Percentiles rank a stretch among this genome's conserved stretches.
Evolutionary conservation across 1,140 invertebrate genomes (phyloP).

Genomic region (Drosophila simulans): DNA sequence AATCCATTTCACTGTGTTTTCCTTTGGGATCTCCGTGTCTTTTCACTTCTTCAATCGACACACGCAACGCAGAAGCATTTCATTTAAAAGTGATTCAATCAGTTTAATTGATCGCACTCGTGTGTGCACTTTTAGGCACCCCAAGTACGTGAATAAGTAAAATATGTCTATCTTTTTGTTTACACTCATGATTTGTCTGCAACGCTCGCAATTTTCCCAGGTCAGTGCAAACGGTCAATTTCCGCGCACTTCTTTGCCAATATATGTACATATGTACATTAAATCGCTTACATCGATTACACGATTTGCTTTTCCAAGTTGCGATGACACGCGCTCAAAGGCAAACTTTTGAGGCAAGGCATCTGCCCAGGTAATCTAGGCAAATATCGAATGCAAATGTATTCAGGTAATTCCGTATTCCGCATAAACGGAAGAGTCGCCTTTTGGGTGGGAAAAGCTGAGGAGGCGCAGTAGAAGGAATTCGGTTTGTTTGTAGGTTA

Average conservation of each 20-base stretch:
- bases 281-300: constrained; percentile 56
- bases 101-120: constrained; percentile 59
- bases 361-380: constrained; percentile 4
- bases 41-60: constrained; percentile 63
- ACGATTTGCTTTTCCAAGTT: constrained; percentile 31
- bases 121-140: neutral
- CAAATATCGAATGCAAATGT: constrained; percentile 48
- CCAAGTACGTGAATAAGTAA: neutral
- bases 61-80: constrained; percentile 58
- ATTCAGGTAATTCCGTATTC: constrained; percentile 47
- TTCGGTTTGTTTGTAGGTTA: constrained; percentile 8
- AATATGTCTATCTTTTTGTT: constrained; percentile 52
- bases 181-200: constrained; percentile 60
- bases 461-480: constrained; percentile 6
- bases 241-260: constrained; percentile 3
- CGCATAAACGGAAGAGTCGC: constrained; percentile 26
- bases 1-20: neutral
- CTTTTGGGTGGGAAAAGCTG: constrained; percentile 2
- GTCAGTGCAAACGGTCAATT: constrained; percentile 46
- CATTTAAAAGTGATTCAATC: constrained; percentile 69
- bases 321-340: constrained; percentile 57
- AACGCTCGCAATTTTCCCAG: constrained; percentile 48
- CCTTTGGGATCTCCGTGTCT: constrained; percentile 17
- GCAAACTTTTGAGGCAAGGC: neutral
- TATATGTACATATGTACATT: constrained; percentile 32